A percentile compares a stretch with the other conserved stretches of the same genome.
Conservation (phyloP, 2,888 invertebrate genomes). For the Myopa testacea region DNA sequence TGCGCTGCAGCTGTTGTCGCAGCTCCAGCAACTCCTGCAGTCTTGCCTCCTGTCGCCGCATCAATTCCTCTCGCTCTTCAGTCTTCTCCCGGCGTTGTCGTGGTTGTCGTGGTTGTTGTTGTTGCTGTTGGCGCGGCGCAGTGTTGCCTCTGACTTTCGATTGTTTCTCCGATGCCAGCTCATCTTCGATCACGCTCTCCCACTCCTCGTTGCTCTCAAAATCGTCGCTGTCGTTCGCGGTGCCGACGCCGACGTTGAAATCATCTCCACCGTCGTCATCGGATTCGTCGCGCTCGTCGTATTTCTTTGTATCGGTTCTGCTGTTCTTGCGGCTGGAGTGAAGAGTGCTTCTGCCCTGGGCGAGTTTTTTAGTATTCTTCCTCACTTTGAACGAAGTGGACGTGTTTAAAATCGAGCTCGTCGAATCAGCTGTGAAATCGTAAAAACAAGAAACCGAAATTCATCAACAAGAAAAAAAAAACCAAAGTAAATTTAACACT, state of each 20-base stretch:
- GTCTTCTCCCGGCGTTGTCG: background rate
- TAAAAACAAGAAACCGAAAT: background rate
- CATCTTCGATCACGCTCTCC: conserved; percentile 21
- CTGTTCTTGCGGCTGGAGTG: conserved; percentile 43
- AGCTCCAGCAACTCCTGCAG: conserved; percentile 28
- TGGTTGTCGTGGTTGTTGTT: too few species aligned
- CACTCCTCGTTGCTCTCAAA: background rate
- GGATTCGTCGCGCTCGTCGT: conserved; percentile 22
- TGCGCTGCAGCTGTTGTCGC: conserved; percentile 26
- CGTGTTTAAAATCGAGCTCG: conserved; percentile 41
- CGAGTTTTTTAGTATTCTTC: conserved; percentile 56
- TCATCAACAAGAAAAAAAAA: conserved; percentile 6
- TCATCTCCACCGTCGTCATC: conserved; percentile 29
- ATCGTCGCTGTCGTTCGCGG: background rate
- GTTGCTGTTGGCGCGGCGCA: too few species aligned
- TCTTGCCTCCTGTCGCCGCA: background rate
- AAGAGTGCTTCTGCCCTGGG: conserved; percentile 24
- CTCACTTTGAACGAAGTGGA: conserved; percentile 60
- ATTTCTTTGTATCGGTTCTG: conserved; percentile 41
- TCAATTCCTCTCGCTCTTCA: background rate
- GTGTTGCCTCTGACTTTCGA: background rate
- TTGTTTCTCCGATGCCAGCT: background rate
- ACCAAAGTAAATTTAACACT: conserved; percentile 14
- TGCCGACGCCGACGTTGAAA: conserved; percentile 15
- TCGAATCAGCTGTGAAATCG: conserved; percentile 15